Evolutionary conservation across 1,140 invertebrate genomes (phyloP).

Genomic region (Achroia grisella): DNA sequence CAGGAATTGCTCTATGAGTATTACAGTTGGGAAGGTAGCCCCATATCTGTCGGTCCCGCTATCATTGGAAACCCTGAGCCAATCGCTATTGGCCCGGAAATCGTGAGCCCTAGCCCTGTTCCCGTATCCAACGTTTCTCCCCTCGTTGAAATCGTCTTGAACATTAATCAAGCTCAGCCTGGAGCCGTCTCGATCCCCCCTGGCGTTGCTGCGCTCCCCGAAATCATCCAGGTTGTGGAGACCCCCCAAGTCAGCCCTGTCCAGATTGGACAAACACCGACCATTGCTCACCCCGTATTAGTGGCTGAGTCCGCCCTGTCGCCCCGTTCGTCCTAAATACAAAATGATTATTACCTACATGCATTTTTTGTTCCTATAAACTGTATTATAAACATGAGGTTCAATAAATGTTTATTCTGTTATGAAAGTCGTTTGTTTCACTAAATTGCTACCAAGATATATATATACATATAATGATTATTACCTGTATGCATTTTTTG

Average conservation of each 20-base stretch:
- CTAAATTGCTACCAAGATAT: too few species aligned
- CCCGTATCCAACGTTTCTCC: conserved; percentile 16
- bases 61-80: background rate
- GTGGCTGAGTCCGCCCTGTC: too few species aligned
- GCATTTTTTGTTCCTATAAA: background rate
- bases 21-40: conserved; percentile 9
- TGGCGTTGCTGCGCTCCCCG: background rate
- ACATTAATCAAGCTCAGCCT: conserved; percentile 22
- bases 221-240: background rate
- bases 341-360: too few species aligned
- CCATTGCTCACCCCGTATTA: too few species aligned
- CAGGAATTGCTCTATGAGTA: conserved; percentile 23
- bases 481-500: too few species aligned
- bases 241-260: background rate
- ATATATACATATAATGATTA: too few species aligned
- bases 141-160: conserved; percentile 51
- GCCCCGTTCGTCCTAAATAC: too few species aligned
- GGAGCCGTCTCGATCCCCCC: conserved; percentile 1
- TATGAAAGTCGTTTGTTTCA: too few species aligned
- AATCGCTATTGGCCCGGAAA: background rate
- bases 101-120: background rate
- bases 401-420: background rate
- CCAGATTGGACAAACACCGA: too few species aligned
- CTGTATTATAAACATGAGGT: background rate
- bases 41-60: conserved; percentile 5